These are phyloP conservation scores for Enteromius argenteus DNA, from an alignment of 2,797 vertebrate species.

Conservation along the genomic window DNA sequence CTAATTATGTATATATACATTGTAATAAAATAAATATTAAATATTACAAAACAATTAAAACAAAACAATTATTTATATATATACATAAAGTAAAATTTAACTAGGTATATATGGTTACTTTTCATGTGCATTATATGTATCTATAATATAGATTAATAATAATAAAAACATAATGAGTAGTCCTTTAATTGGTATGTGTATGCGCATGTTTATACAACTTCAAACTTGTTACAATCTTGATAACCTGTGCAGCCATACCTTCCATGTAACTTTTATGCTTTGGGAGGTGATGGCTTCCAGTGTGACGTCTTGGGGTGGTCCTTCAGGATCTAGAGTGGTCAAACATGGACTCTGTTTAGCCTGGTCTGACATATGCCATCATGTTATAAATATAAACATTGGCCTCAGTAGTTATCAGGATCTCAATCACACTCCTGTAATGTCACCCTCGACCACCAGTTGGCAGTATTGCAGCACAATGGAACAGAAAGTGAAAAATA, in stretches of 20 bases:
- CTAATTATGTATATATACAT: too few relatives aligned
- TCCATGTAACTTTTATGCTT: conserved; percentile 96
- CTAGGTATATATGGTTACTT: neutral
- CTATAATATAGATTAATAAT: neutral
- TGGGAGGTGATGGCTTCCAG: conserved; percentile 95
- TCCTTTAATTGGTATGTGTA: neutral
- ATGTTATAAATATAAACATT: neutral
- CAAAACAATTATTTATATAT: too few relatives aligned
- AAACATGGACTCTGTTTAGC: conserved; percentile 61
- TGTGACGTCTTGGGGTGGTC: conserved; percentile 95
- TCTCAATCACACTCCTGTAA: neutral
- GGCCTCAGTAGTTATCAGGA: neutral
- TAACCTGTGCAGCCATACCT: conserved; percentile 80
- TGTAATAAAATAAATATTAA: too few relatives aligned
- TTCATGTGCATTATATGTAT: neutral
- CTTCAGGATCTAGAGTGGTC: conserved; percentile 87
- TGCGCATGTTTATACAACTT: neutral
- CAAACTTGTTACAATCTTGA: neutral
- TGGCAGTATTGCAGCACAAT: conserved; percentile 21
- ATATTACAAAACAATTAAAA: too few relatives aligned
- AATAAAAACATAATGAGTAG: neutral
- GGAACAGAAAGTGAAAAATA: neutral
- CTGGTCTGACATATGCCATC: neutral
- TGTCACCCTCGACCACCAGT: conserved; percentile 19
- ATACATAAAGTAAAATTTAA: neutral